These are phyloP conservation scores for Rhinichthys klamathensis DNA, from an alignment of 2,113 vertebrate species.

Conservation along the genomic window DNA sequence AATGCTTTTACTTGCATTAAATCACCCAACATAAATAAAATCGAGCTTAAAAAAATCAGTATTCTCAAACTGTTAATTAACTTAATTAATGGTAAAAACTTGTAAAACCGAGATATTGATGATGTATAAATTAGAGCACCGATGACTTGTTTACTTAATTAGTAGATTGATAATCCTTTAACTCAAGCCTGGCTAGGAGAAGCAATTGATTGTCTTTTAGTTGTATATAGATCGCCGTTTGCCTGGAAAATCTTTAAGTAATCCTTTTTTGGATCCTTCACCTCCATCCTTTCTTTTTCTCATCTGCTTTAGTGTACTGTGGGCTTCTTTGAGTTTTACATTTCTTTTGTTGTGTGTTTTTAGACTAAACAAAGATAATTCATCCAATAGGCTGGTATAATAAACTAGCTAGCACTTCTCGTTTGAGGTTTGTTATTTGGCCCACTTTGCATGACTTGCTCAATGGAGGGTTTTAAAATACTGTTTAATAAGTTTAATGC, in stretches of 20 bases:
- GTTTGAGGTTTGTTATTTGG: conserved; percentile 50
- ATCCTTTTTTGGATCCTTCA: conserved; percentile 30
- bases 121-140: conserved; percentile 59
- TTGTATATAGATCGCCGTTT: conserved; percentile 61
- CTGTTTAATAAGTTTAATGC: neutral
- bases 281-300: conserved; percentile 13
- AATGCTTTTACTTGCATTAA: neutral
- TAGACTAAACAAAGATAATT: conserved; percentile 58
- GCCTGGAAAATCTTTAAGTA: conserved; percentile 51
- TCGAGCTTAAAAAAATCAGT: conserved; percentile 27
- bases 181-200: conserved; percentile 51
- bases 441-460: conserved; percentile 63
- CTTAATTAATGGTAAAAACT: conserved; percentile 59
- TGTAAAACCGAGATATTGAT: conserved; percentile 58
- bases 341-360: conserved; percentile 46
- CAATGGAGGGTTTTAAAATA: conserved; percentile 55
- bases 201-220: conserved; percentile 64
- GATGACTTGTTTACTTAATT: conserved; percentile 63
- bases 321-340: neutral
- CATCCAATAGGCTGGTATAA: conserved; percentile 54
- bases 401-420: conserved; percentile 55
- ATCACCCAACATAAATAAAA: conserved; percentile 31
- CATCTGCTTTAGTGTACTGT: neutral
- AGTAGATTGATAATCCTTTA: conserved; percentile 61
- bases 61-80: conserved; percentile 57